Base-by-base conservation (phyloP, 2,888 invertebrate species). In the Urechis unicinctus region DNA sequence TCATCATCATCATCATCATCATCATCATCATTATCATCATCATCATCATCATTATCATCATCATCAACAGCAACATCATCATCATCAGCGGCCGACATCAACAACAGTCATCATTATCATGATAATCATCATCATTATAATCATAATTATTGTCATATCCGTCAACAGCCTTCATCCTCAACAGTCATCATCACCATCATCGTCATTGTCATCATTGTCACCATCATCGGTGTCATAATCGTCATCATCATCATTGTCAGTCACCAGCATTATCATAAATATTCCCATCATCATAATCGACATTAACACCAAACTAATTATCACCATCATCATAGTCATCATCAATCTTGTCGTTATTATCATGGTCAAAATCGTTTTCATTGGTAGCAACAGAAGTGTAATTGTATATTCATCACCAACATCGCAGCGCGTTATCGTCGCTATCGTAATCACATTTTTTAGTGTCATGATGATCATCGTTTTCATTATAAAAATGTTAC, bases 1-100 rank as follows among this genome's bases (percentile, higher is more conserved):
- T 47, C 53, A 47, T 29, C 47, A 53, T 47, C 53, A 47, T 47
- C 47, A 53, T 47, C 53, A 47, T 47, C 47, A 53, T 47, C 53
- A 47, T 47, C 47, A 53, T 47, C 53, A 47, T 47, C 47, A 53
- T 49, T 43, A 41, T 36, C 42, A 50, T 25, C 49, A 42, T 36
- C 24, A 50, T 49, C 43, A 42, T 49, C 4, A 49, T 50, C 44
- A 42, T n/a, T 28, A 42, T 24, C 36, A 49, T 36, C 42, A 46
- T 36, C 48, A 25, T 50, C 30, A 51, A 36, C 26, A 26, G 22
- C 21, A 46, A 36, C 31, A 51, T 24, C 28, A 28, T 30, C 43
- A 36, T 41, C n/a, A 36, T 21, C 41, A 36, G 21, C 50, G n/a
- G n/a, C n/a, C n/a, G n/a, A n/a, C n/a, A n/a, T 45, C n/a, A n/a